Evolutionary conservation across 23 tunicate genomes (phyloP).

Genomic region (Corella eumyota): DNA sequence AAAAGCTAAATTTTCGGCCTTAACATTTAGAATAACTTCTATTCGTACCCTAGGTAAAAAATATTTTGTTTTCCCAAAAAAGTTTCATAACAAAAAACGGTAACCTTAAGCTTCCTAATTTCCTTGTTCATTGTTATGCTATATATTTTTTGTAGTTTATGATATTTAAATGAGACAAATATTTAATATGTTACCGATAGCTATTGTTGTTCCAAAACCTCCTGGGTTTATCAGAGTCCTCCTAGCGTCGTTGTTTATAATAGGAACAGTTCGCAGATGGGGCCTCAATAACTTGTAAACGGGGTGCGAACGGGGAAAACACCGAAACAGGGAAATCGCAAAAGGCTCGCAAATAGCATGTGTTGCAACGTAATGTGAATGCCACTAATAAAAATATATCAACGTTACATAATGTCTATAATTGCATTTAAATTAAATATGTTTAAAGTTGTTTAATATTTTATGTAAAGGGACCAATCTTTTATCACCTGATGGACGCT

Average conservation of each 20-base stretch:
- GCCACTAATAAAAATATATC: conserved; percentile 18
- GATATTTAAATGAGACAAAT: too few relatives aligned
- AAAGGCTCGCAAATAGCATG: conserved; percentile 29
- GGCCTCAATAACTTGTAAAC: conserved; percentile 38
- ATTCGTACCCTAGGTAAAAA: too few relatives aligned
- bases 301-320: conserved; percentile 38
- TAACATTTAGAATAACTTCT: too few relatives aligned
- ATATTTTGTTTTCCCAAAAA: background rate
- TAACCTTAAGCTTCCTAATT: too few relatives aligned
- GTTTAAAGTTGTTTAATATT: too few relatives aligned
- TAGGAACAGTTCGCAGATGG: conserved; percentile 18
- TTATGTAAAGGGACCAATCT: conserved; percentile 2
- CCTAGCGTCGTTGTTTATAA: conserved; percentile 32
- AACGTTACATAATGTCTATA: too few relatives aligned
- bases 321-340: conserved; percentile 32
- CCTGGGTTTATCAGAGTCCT: conserved; percentile 8
- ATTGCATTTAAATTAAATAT: too few relatives aligned
- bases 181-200: conserved; percentile 12
- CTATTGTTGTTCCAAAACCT: background rate
- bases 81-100: background rate
- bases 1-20: too few relatives aligned
- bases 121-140: too few relatives aligned
- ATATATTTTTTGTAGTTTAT: too few relatives aligned
- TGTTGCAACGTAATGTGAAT: conserved; percentile 9
- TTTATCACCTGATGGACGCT: conserved; percentile 15